Evolutionary conservation across 2,797 vertebrate species (phyloP), one percentile per base, ranked within the genome.

Genomic region (Gadopsis marmoratus): DNA sequence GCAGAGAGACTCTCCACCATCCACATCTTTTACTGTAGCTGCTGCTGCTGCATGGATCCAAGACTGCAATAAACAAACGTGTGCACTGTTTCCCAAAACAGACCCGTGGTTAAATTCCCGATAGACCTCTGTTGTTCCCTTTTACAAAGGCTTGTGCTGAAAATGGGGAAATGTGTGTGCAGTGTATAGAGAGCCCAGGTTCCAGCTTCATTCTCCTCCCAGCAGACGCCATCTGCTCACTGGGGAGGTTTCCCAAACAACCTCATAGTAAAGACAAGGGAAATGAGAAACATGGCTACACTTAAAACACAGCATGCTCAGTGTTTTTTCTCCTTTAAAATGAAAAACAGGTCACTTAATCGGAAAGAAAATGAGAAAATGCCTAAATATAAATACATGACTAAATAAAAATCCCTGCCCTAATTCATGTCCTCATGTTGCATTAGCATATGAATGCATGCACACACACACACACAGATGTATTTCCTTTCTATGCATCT

Each of bases 191-290:
- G 79, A 89, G 87, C 71, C 84, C 88, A 83, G 87, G 88, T 90
- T 93, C 87, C 85, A 89, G 89, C 79, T 92, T 84, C 78, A 76
- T 86, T 92, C 87, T 93, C 83, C 88, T 92, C 91, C 86, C 79
- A 84, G 89, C 92, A 91, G 93, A 93, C 71, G 61, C 93, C 95
- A 96, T 96, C 95, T 95, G 94, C 91, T 95, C 93, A 78, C 85
- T 31, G 72, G 91, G 88, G 91, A 93, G 86, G 83, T 88, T 88
- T 90, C 92, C 93, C 94, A 94, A 95, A 95, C 88, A 91, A 81
- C 91, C 93, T 89, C 83, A 81, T 82, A 84, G 63, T 84, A 86
- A 89, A 90, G 81, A 86, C 62, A 58, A 62, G 74, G 74, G 78
- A 79, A 83, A 66, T 79, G 62, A 86, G 76, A 83, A 84, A 89